A percentile compares a stretch with the other conserved stretches of the same genome.
Conservation (phyloP, 2,113 vertebrate species). For the Opisthocomus hoazin region DNA sequence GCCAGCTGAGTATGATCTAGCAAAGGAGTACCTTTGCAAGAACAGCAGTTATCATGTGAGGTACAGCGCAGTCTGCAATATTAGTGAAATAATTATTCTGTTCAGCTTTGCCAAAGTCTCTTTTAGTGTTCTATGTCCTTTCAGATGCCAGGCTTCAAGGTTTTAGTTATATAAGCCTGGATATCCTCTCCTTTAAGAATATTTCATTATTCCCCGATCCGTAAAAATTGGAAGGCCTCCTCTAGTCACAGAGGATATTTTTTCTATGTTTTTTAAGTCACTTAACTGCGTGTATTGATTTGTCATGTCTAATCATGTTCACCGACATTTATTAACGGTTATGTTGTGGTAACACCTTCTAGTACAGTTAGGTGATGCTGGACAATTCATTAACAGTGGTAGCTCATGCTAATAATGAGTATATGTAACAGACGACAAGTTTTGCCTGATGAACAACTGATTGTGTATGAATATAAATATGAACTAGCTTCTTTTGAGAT, state of each 20-base stretch:
- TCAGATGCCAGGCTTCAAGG: not conserved
- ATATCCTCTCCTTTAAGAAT: not conserved
- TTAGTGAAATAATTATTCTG: not conserved
- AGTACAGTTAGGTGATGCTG: not conserved
- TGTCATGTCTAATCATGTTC: not conserved
- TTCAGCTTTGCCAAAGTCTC: not conserved
- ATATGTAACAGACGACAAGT: not conserved
- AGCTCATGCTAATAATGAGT: not conserved
- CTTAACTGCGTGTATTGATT: rapidly evolving
- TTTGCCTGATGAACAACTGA: rapidly evolving
- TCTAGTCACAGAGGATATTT: not conserved
- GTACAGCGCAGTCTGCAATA: not conserved
- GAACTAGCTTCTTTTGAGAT: not conserved
- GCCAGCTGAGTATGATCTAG: not conserved
- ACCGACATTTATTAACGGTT: not conserved
- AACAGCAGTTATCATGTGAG: not conserved
- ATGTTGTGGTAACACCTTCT: not conserved
- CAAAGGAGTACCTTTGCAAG: not conserved
- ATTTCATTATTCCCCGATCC: not conserved
- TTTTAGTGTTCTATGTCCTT: not conserved
- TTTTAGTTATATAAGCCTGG: not conserved
- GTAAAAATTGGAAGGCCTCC: not conserved
- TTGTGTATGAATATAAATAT: not conserved
- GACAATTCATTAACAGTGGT: not conserved
- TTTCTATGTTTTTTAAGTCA: too few species aligned